Conservation (phyloP, 2,888 invertebrate genomes). For the Tenthredo mesomela region DNA sequence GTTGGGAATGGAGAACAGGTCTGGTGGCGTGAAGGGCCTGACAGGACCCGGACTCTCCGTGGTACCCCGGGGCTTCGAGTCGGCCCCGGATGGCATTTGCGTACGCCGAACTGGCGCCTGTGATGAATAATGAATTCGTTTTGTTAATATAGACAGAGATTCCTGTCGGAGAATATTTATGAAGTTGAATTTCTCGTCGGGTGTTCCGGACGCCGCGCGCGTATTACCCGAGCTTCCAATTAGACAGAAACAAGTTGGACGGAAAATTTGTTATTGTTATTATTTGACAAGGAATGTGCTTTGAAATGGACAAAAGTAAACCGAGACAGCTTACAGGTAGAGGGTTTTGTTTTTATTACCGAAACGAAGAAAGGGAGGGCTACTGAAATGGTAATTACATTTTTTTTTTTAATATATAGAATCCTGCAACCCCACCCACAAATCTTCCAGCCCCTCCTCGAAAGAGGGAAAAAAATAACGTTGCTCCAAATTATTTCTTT, state of each 20-base stretch:
- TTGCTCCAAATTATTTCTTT: background rate
- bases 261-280: conserved; percentile 8
- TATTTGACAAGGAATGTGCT: background rate
- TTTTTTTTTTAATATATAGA: background rate
- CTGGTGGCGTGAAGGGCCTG: conserved; percentile 75
- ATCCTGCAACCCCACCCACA: background rate
- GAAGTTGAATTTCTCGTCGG: conserved; percentile 28
- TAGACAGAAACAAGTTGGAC: background rate
- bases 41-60: conserved; percentile 55
- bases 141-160: background rate
- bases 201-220: background rate
- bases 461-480: background rate
- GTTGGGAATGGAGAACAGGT: conserved; percentile 75
- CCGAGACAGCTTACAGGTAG: background rate
- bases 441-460: background rate
- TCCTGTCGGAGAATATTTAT: background rate
- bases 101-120: conserved; percentile 75
- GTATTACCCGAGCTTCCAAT: background rate
- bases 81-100: conserved; percentile 73
- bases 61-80: conserved; percentile 68
- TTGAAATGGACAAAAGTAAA: background rate
- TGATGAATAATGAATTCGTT: conserved; percentile 54
- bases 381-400: conserved; percentile 4
- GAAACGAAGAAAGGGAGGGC: background rate
- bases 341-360: background rate